Percentiles rank a stretch among this genome's conserved stretches.
Conservation (phyloP, 2,113 vertebrate species). For the Mionectes macconnelli region DNA sequence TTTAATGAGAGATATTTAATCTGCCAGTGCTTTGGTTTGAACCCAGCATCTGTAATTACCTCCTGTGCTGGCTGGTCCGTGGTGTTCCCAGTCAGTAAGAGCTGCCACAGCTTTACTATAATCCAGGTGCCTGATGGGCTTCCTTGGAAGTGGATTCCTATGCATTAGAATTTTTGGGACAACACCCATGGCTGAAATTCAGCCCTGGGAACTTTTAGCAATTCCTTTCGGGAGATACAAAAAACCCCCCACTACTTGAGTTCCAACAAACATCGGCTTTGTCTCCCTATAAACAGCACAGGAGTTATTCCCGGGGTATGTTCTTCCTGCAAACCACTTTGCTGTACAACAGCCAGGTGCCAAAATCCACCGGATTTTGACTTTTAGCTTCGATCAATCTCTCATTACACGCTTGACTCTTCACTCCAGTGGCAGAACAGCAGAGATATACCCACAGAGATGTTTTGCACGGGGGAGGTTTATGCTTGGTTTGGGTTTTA, state of each 20-base stretch:
- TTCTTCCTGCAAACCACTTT: neutral
- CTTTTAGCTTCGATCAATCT: neutral
- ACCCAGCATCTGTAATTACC: neutral
- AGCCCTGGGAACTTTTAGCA: neutral
- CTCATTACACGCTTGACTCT: neutral
- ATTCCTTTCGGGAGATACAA: neutral
- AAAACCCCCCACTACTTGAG: neutral
- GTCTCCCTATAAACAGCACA: neutral
- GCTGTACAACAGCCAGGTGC: neutral
- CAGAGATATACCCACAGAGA: neutral
- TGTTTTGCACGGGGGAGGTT: neutral
- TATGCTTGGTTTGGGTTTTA: neutral
- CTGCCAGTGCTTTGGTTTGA: neutral
- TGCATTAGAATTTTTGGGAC: rapidly evolving
- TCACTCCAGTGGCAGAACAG: neutral
- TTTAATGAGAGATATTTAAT: neutral
- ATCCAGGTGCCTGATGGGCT: neutral
- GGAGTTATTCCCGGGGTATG: neutral
- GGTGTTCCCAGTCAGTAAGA: neutral
- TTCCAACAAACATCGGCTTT: neutral
- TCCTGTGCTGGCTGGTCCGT: neutral
- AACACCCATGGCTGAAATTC: neutral
- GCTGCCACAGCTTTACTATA: neutral
- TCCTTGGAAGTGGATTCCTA: neutral
- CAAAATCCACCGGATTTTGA: neutral